Evolutionary conservation across 2,797 vertebrate genomes (phyloP), one percentile per base, ranked within the genome.

Genomic region (Tragelaphus eurycerus): DNA sequence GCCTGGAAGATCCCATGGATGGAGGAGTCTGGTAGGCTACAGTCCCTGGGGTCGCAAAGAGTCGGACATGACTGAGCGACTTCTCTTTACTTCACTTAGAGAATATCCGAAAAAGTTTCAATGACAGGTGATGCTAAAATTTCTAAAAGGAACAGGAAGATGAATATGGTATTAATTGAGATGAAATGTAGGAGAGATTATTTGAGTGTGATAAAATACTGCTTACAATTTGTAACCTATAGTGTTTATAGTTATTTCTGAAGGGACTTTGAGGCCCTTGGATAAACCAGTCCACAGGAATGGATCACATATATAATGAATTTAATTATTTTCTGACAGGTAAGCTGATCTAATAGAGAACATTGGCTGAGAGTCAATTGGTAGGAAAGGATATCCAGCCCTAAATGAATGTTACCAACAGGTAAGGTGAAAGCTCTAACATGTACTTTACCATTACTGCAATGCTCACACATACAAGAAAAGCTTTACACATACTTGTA

Each of bases 21-120:
- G 0, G 59, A 31, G 29, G 6, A 31, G 59, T 62, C 59, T 62
- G 59, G 29, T 31, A 15, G 59, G 3, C 59, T 62, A 31, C 59
- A 15, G 29, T 62, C 29, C 13, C 29, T 62, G 60, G 14, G 60
- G 60, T 62, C 29, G 3, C 60, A 31, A 31, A 31, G 60, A 62
- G 6, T 62, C 0, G 1, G 59, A 62, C 29, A 62, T 1, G 0
- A 62, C 27, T 62, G 29, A 62, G 13, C 1, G 6, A 31, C 31
- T 31, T 60, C 27, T 29, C 6, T 6, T 31, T 13, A 60, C 59
- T 60, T 62, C 59, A 31, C 38, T 59, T 43, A 85, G 23, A 83
- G 31, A 34, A 43, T 71, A 81, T 81, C 92, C 86, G 78, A 31
- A 85, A 54, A 54, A 38, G 14, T 57, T 79, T 25, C 81, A 81